Evolutionary conservation across 2,888 invertebrate species (phyloP).

Genomic region (Cheiracanthium punctorium): DNA sequence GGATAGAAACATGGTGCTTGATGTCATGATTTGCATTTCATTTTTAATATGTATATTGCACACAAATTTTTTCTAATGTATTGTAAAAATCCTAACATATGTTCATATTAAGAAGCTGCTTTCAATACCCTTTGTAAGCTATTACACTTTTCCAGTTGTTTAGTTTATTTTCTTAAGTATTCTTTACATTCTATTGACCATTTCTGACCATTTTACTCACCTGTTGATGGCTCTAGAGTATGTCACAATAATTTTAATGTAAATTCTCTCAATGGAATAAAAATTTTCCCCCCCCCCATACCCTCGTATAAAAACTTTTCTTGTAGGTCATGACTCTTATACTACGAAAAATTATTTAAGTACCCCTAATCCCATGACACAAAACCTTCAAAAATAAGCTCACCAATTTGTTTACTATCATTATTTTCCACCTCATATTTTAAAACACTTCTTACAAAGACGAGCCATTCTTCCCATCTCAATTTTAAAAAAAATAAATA

Average conservation of each 20-base stretch:
- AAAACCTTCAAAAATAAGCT: too few relatives aligned
- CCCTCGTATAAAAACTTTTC: background rate
- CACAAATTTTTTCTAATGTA: constrained; percentile 2
- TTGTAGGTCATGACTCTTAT: background rate
- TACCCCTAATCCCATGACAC: too few relatives aligned
- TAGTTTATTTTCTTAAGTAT: background rate
- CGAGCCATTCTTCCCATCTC: too few relatives aligned
- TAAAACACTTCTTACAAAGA: too few relatives aligned
- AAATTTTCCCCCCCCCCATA: too few relatives aligned
- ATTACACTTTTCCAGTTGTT: background rate
- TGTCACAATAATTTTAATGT: background rate
- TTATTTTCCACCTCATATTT: too few relatives aligned
- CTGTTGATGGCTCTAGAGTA: background rate
- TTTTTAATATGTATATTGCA: constrained; percentile 16
- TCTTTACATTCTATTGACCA: background rate
- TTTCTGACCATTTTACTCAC: background rate
- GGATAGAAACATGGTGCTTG: constrained; percentile 49
- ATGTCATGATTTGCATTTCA: constrained; percentile 23
- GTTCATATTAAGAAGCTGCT: background rate
- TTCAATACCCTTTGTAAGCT: constrained; percentile 6
- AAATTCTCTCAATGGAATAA: background rate
- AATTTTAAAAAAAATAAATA: too few relatives aligned
- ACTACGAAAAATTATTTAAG: background rate
- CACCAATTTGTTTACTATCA: too few relatives aligned
- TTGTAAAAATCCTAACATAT: background rate